These are phyloP conservation scores for Datnioides undecimradiatus DNA, from an alignment of 2,113 vertebrate genomes.

Conservation along the genomic window DNA sequence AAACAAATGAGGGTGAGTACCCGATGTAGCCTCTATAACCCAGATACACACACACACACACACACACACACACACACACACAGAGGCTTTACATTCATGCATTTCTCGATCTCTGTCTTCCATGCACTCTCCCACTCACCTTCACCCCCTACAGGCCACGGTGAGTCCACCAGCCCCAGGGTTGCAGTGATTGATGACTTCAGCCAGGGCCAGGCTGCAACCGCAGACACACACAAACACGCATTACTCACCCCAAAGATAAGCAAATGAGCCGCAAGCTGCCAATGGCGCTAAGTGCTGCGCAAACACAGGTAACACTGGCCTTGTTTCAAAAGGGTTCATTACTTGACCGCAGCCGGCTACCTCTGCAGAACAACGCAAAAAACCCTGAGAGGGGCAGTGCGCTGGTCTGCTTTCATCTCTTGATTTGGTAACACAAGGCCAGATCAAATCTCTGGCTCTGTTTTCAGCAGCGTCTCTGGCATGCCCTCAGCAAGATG, in stretches of 20 bases:
- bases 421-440: slow-evolving; percentile 30
- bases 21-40: slow-evolving; percentile 8
- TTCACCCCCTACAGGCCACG: slow-evolving; percentile 34
- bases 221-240: slow-evolving; percentile 81
- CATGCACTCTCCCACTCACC: slow-evolving; percentile 17
- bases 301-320: slow-evolving; percentile 79
- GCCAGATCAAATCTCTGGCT: slow-evolving; percentile 50
- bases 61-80: slow-evolving; percentile 8
- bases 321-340: slow-evolving; percentile 54
- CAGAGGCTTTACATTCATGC: slow-evolving; percentile 33
- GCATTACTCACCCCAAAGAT: slow-evolving; percentile 82
- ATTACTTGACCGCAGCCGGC: slow-evolving; percentile 55
- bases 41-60: slow-evolving; percentile 19
- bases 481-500: slow-evolving; percentile 9
- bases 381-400: neutral
- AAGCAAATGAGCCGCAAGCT: slow-evolving; percentile 77
- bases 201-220: slow-evolving; percentile 69
- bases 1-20: slow-evolving; percentile 62
- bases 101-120: slow-evolving; percentile 6
- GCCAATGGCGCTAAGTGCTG: slow-evolving; percentile 78
- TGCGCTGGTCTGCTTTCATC: slow-evolving; percentile 38
- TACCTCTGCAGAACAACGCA: slow-evolving; percentile 20
- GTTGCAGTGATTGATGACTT: slow-evolving; percentile 78
- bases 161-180: slow-evolving; percentile 61
- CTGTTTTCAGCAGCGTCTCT: slow-evolving; percentile 30